phyloP scores from a whole-genome alignment of 2,888 invertebrate genomes.

The Acheta domesticus region DNA sequence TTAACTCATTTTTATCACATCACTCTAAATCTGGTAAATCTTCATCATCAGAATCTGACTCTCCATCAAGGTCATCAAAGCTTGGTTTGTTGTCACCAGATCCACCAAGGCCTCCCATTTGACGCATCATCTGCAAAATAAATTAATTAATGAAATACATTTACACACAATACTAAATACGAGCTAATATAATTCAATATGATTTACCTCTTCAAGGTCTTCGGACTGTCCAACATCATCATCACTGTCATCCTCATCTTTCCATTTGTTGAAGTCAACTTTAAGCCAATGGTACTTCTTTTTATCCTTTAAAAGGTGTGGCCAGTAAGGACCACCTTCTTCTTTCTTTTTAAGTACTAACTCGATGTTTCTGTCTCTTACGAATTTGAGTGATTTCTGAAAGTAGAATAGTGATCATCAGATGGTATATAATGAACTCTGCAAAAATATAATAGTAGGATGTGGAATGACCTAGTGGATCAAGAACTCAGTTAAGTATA shows the following conservation, averaged over 20 bases:
- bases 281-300: slow-evolving; percentile 94
- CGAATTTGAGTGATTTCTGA: slow-evolving; percentile 54
- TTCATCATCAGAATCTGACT: slow-evolving; percentile 75
- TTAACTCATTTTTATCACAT: slow-evolving; percentile 39
- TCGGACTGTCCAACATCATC: slow-evolving; percentile 59
- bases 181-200: background rate
- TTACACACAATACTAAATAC: background rate
- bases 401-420: background rate
- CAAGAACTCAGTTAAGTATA: no score
- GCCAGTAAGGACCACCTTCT: slow-evolving; percentile 79
- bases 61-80: slow-evolving; percentile 69
- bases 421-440: slow-evolving; percentile 31
- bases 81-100: slow-evolving; percentile 61
- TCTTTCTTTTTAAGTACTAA: slow-evolving; percentile 56
- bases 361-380: slow-evolving; percentile 52
- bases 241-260: slow-evolving; percentile 91
- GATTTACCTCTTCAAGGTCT: slow-evolving; percentile 58
- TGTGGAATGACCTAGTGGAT: no score
- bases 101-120: slow-evolving; percentile 63
- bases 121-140: slow-evolving; percentile 60
- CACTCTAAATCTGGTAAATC: slow-evolving; percentile 72
- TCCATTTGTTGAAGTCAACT: slow-evolving; percentile 97
- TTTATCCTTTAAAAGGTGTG: slow-evolving; percentile 78
- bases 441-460: background rate
- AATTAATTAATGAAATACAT: background rate